Evolutionary conservation across 2,113 vertebrate genomes (phyloP).

Genomic region (Nesospiza acunhae): DNA sequence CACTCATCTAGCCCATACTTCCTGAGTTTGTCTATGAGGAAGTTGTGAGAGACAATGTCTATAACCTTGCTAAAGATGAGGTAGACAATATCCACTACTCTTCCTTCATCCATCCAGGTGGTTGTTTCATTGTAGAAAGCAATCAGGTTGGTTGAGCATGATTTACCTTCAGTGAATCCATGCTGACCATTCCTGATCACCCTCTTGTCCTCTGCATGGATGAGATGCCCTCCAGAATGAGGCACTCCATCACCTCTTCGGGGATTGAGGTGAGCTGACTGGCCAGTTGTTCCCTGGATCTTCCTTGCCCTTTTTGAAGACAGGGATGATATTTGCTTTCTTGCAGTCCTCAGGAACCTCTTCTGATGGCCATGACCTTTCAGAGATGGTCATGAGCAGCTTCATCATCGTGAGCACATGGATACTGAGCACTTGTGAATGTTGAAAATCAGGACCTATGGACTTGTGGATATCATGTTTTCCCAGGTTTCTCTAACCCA

Average conservation of each 20-base stretch:
- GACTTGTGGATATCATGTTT: not conserved
- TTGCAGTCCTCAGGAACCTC: not conserved
- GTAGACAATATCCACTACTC: not conserved
- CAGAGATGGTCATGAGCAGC: not conserved
- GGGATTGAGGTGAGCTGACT: no score
- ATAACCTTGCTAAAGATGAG: not conserved
- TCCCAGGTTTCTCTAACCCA: not conserved
- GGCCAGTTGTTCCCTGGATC: rapidly evolving
- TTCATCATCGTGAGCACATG: not conserved
- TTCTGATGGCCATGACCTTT: rapidly evolving
- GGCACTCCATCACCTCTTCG: not conserved
- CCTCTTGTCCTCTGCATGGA: rapidly evolving
- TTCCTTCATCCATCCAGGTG: not conserved
- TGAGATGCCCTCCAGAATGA: not conserved
- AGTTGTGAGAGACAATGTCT: not conserved
- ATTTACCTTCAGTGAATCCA: not conserved
- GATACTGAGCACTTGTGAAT: not conserved
- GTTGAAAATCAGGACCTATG: not conserved
- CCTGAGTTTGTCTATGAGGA: not conserved
- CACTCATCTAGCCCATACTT: not conserved
- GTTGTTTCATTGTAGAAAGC: not conserved
- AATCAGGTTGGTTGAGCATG: not conserved
- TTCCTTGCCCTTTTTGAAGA: not conserved
- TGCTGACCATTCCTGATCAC: not conserved
- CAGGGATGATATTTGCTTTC: not conserved